These are phyloP conservation scores for Ploceus nigricollis DNA, from an alignment of 2,113 vertebrate genomes.

Conservation along the genomic window DNA sequence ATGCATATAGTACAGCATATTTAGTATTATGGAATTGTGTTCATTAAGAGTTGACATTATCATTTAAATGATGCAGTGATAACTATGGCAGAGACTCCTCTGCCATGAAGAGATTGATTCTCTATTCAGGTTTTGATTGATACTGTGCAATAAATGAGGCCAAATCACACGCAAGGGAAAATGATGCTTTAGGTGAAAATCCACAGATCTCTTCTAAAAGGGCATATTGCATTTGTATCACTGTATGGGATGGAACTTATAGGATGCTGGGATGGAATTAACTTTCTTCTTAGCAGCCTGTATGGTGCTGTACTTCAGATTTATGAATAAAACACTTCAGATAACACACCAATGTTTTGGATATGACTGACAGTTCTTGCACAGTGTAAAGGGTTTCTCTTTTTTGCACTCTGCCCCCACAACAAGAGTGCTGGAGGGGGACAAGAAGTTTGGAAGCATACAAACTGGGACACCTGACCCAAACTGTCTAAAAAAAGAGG, in stretches of 20 bases:
- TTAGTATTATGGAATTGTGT: background rate
- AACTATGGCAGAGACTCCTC: background rate
- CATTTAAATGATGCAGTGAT: background rate
- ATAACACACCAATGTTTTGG: background rate
- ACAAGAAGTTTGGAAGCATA: background rate
- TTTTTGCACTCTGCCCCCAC: background rate
- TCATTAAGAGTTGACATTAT: background rate
- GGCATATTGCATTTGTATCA: background rate
- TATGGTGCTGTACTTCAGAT: background rate
- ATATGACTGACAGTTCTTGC: background rate
- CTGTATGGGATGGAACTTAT: background rate
- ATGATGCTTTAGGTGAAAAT: background rate
- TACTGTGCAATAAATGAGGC: background rate
- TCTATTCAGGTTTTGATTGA: background rate
- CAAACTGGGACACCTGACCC: background rate
- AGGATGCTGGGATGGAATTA: background rate
- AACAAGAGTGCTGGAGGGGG: background rate
- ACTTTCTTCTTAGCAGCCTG: background rate
- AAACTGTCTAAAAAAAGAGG: background rate
- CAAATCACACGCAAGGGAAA: background rate
- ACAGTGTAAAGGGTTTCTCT: background rate
- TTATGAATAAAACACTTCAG: background rate
- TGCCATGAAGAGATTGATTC: background rate
- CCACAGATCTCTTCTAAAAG: background rate
- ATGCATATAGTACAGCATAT: background rate